Evolutionary conservation across 1,140 invertebrate species (phyloP), one percentile per base, ranked within the genome.

Genomic region (Ephestia elutella): DNA sequence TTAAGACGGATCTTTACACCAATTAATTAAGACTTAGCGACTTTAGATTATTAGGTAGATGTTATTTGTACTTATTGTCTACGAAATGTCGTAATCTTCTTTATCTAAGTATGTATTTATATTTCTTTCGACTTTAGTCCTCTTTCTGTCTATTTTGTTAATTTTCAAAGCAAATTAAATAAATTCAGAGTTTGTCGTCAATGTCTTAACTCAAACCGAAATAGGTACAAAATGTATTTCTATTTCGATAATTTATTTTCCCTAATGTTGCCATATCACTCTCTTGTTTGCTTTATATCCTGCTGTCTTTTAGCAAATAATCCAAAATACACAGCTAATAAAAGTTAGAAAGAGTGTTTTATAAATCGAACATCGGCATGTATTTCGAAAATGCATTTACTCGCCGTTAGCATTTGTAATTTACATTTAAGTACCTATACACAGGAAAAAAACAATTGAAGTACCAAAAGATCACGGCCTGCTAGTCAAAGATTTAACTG

Each of bases 1-100:
- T 56, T 82, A 85, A 86, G 79, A 73, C 65, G 82, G 82, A 81
- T 86, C 85, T 87, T 87, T 87, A 87, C 85, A 87, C 85, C 85
- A 87, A 87, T 75, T 85, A 83, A 80, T 76, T 82, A 86, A 83
- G 81, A 82, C 64, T 79, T 85, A 84, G 77, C 60, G 59, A 72
- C 38, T 79, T 76, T 83, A 87, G 80, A 78, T 82, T 78, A 71
- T n/a, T 66, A 68, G 59, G 65, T 86, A 86, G 78, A 78, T 85
- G 80, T 78, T 85, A 80, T 72, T 76, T 77, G 73, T 77, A 81
- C 15, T 76, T 70, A 79, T 68, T 62, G 51, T 32, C 58, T 54
- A 54, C 49, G 15, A 54, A n/a, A 53, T 25, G 20, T 21, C 20
- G 8, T 53, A 53, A 44, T 44, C 13, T 44, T 44, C 13, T 44